These are phyloP conservation scores for Hybognathus amarus DNA, from an alignment of 2,797 vertebrate genomes.

Conservation along the genomic window DNA sequence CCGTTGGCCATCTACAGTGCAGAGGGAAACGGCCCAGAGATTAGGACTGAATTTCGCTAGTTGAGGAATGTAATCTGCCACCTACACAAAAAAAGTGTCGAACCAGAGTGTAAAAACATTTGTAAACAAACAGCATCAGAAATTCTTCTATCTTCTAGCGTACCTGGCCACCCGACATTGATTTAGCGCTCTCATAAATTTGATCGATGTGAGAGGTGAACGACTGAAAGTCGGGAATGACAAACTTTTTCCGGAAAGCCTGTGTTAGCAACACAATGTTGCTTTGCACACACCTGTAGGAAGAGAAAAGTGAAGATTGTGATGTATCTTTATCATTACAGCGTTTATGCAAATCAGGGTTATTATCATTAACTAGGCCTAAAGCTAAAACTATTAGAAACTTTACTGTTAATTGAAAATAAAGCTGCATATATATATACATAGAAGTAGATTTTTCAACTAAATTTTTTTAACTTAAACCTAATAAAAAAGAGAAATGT, in stretches of 20 bases:
- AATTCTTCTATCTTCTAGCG: constrained; percentile 28
- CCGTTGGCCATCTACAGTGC: constrained; percentile 98
- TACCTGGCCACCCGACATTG: constrained; percentile 92
- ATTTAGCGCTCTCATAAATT: constrained; percentile 88
- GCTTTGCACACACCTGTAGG: constrained; percentile 93
- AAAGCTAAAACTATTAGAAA: background rate
- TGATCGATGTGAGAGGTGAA: constrained; percentile 95
- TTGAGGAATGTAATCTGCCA: constrained; percentile 98
- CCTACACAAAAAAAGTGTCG: constrained; percentile 71
- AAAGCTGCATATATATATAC: too few species aligned
- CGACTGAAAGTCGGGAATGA: constrained; percentile 96
- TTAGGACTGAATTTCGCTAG: constrained; percentile 97
- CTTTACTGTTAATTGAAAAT: background rate
- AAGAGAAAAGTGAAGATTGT: constrained; percentile 8
- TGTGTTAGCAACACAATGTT: constrained; percentile 98
- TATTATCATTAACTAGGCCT: background rate
- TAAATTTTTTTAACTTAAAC: background rate
- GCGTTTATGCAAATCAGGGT: background rate
- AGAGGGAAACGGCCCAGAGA: constrained; percentile 94
- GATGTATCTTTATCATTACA: background rate
- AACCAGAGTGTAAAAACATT: background rate
- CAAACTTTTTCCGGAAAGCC: constrained; percentile 98
- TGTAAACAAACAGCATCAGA: background rate
- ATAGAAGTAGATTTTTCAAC: background rate
- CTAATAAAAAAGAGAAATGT: background rate